Evolutionary conservation across 2,113 vertebrate genomes (phyloP).

Genomic region (Syngnathoides biaculeatus): DNA sequence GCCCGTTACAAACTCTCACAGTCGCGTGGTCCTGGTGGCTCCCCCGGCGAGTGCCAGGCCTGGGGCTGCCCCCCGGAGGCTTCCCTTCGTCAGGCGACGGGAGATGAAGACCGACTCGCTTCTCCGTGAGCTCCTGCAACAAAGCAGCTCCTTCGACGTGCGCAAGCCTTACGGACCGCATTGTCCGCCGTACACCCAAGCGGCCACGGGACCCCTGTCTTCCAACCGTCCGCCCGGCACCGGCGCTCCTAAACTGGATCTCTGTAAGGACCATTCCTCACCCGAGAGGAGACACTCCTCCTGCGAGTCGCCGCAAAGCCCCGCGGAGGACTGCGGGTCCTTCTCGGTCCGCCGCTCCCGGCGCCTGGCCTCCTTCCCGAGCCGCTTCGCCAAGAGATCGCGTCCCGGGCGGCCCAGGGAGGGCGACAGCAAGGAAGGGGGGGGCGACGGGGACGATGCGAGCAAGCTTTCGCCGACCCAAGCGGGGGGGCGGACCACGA

Average conservation of each 20-base stretch:
- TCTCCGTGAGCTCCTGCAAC: slow-evolving; percentile 86
- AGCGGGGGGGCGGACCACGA: slow-evolving; percentile 31
- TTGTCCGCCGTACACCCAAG: slow-evolving; percentile 80
- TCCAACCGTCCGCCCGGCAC: slow-evolving; percentile 8
- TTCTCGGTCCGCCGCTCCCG: slow-evolving; percentile 86
- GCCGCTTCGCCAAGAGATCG: slow-evolving; percentile 73
- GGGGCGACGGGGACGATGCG: slow-evolving; percentile 19
- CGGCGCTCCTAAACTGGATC: slow-evolving; percentile 43
- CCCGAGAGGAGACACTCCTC: slow-evolving; percentile 24
- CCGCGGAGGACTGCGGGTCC: slow-evolving; percentile 52
- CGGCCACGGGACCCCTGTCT: slow-evolving; percentile 1
- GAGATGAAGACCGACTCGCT: slow-evolving; percentile 79
- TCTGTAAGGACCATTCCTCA: slow-evolving; percentile 52
- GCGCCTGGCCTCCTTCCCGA: slow-evolving; percentile 82
- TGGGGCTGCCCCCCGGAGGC: slow-evolving; percentile 34
- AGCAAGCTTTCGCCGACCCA: slow-evolving; percentile 54
- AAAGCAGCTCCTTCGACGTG: slow-evolving; percentile 84
- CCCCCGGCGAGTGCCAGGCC: slow-evolving; percentile 27
- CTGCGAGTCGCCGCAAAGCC: slow-evolving; percentile 54
- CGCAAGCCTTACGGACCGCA: slow-evolving; percentile 94
- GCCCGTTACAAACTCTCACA: slow-evolving; percentile 42
- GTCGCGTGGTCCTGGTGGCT: slow-evolving; percentile 51
- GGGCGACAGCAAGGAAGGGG: slow-evolving; percentile 31
- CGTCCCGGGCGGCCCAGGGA: slow-evolving; percentile 38
- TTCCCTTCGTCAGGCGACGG: slow-evolving; percentile 60